Percentiles rank a stretch among this genome's conserved stretches.
Conservation (phyloP, 2,113 vertebrate species). For the Sitta europaea region DNA sequence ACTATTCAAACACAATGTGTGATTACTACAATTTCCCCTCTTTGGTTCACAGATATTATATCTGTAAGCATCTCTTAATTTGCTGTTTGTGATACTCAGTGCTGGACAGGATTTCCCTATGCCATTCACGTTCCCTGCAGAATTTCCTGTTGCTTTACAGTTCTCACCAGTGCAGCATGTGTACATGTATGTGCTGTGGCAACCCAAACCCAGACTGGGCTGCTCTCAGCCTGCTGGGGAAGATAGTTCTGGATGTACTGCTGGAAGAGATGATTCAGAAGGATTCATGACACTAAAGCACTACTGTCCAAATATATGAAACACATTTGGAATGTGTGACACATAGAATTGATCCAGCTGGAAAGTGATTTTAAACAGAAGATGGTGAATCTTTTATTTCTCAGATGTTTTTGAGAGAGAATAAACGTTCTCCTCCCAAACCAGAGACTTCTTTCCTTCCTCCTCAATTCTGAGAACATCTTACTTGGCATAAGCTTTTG, state of each 20-base stretch:
- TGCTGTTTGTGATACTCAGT: background rate
- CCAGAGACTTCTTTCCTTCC: background rate
- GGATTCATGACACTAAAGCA: background rate
- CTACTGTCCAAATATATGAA: background rate
- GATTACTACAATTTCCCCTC: conserved; percentile 31
- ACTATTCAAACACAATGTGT: conserved; percentile 24
- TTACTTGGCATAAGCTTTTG: background rate
- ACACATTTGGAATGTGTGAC: background rate
- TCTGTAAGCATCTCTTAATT: conserved; percentile 15
- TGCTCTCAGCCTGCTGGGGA: background rate
- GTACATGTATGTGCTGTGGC: background rate
- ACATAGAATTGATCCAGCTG: background rate
- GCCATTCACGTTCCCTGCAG: background rate
- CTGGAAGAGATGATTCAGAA: conserved; percentile 8
- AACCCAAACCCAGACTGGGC: background rate
- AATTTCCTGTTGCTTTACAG: background rate
- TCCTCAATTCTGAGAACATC: conserved; percentile 4
- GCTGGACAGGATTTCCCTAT: background rate
- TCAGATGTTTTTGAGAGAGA: background rate
- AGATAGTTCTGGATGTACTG: background rate
- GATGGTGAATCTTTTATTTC: background rate
- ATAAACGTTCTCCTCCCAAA: background rate
- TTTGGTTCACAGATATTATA: background rate
- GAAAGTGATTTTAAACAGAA: conserved; percentile 4
- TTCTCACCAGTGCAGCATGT: background rate